Conservation (phyloP, 1,140 invertebrate species). For the Brachionus koreanus region DNA sequence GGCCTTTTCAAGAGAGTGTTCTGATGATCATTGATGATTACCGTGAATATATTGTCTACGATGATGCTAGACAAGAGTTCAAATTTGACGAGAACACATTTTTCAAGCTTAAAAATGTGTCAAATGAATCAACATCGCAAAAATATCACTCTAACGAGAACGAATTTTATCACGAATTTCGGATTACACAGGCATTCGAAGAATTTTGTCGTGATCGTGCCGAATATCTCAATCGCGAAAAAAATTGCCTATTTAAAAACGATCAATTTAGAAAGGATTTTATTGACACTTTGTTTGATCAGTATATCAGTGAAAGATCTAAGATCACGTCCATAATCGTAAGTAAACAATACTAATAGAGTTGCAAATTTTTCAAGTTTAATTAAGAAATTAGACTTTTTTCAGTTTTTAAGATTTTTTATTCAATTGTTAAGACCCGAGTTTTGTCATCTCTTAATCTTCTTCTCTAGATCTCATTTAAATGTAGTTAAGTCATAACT, state of each 20-base stretch:
- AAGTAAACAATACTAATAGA: not conserved
- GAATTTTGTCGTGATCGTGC: conserved; percentile 39
- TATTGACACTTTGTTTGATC: conserved; percentile 6
- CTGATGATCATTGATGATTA: conserved; percentile 42
- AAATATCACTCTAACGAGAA: not conserved
- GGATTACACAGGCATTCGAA: conserved; percentile 28
- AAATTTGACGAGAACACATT: conserved; percentile 34
- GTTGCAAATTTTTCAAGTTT: not conserved
- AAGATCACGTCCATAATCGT: conserved; percentile 14
- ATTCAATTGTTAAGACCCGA: too few species aligned
- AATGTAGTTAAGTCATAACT: too few species aligned
- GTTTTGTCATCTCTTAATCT: too few species aligned
- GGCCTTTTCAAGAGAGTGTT: conserved; percentile 19
- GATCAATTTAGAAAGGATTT: conserved; percentile 22
- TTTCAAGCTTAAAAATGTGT: conserved; percentile 30
- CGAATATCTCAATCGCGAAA: conserved; percentile 15
- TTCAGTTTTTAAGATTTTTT: too few species aligned
- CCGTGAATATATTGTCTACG: conserved; percentile 15
- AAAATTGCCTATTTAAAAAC: not conserved
- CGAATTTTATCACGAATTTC: conserved; percentile 43
- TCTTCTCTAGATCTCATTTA: too few species aligned
- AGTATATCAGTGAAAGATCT: not conserved
- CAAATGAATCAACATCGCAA: not conserved
- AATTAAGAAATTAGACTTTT: too few species aligned
- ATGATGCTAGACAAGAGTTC: conserved; percentile 2